phyloP scores from a whole-genome alignment of 2,888 invertebrate species.

The Lasius platythorax region DNA sequence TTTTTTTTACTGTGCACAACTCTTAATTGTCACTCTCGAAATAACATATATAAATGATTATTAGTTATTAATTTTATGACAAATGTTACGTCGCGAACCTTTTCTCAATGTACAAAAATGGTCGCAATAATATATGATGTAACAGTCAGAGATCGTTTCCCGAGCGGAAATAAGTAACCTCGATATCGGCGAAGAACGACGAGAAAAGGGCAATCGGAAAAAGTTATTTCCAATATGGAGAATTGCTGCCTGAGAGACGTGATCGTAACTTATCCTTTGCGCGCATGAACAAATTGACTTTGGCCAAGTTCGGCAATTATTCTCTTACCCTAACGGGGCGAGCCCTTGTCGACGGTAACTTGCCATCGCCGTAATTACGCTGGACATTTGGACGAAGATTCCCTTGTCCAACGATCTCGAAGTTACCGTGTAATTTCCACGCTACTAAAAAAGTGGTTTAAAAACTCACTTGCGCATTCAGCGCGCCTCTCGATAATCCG shows the following conservation, averaged over 20 bases:
- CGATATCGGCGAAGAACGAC: constrained; percentile 24
- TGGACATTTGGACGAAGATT: constrained; percentile 1
- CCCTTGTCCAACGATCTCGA: not conserved
- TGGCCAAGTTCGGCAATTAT: constrained; percentile 55
- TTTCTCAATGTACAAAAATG: not conserved
- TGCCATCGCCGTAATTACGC: constrained; percentile 49
- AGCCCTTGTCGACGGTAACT: constrained; percentile 57
- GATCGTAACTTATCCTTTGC: constrained; percentile 55
- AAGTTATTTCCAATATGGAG: constrained; percentile 64
- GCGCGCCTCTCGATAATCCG: not conserved
- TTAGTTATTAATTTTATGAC: constrained; percentile 1
- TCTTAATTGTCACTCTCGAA: not conserved
- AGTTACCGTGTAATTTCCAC: constrained; percentile 21
- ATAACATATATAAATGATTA: not conserved
- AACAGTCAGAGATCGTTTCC: constrained; percentile 42
- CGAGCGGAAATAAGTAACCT: constrained; percentile 36
- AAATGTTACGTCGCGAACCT: not conserved
- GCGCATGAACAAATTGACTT: constrained; percentile 67
- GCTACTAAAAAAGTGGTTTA: not conserved
- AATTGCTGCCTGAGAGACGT: constrained; percentile 31
- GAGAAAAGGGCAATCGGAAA: constrained; percentile 56
- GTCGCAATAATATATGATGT: constrained; percentile 16
- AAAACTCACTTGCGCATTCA: not conserved
- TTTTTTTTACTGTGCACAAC: no score
- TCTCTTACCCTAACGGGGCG: constrained; percentile 35